Conservation (phyloP, 2,113 vertebrate species). For the Redunca redunca region DNA sequence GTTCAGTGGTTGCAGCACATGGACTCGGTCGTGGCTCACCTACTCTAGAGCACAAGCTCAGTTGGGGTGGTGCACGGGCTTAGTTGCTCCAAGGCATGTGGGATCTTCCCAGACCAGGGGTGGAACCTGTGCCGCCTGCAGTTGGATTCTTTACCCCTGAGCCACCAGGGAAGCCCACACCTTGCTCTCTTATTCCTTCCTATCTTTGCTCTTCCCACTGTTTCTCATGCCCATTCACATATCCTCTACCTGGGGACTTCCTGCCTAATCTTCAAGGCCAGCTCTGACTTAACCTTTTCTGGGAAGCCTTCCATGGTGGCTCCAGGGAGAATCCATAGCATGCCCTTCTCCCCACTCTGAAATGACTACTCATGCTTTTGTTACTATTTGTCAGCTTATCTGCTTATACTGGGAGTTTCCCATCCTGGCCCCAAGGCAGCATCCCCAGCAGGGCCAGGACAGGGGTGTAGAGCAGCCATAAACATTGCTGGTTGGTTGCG, state of each 20-base stretch:
- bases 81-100: neutral
- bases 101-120: neutral
- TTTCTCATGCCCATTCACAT: neutral
- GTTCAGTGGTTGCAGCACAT: neutral
- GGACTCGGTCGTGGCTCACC: neutral
- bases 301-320: neutral
- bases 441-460: neutral
- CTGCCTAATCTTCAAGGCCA: neutral
- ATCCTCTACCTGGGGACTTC: neutral
- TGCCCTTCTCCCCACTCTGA: neutral
- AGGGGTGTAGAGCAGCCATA: neutral
- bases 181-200: neutral
- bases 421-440: neutral
- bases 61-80: fast-evolving
- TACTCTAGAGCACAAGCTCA: neutral
- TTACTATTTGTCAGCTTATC: neutral
- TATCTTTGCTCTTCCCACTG: neutral
- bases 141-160: neutral
- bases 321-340: neutral
- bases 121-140: neutral
- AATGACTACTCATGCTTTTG: neutral
- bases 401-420: neutral
- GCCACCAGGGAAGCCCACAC: neutral
- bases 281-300: neutral
- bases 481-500: neutral